Conservation (phyloP, 2,888 invertebrate species). For the Thecocarcelia acutangulata region DNA sequence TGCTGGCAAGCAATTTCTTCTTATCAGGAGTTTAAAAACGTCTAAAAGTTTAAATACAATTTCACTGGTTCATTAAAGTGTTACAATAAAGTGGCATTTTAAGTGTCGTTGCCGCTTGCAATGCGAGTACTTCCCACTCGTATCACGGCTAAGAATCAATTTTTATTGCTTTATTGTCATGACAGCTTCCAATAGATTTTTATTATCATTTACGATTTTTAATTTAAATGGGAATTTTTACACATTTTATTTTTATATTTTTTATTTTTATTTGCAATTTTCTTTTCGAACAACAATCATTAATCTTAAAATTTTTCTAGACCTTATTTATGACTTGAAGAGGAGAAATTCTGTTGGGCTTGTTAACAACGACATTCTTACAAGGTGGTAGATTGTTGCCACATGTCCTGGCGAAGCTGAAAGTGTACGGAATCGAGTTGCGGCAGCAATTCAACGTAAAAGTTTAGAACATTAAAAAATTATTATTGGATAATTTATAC, state of each 20-base stretch:
- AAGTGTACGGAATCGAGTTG: constrained; percentile 26
- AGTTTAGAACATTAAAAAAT: constrained; percentile 65
- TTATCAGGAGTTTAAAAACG: neutral
- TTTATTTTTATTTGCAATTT: constrained; percentile 61
- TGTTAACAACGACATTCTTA: constrained; percentile 35
- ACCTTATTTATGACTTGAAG: constrained; percentile 56
- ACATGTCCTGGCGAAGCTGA: constrained; percentile 39
- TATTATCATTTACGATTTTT: constrained; percentile 69
- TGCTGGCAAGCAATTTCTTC: too few species aligned
- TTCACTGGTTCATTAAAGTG: neutral
- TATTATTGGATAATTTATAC: constrained; percentile 51
- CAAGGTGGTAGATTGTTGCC: constrained; percentile 49
- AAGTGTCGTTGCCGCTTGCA: neutral
- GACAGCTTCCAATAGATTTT: constrained; percentile 66
- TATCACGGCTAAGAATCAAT: constrained; percentile 53
- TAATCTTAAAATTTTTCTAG: constrained; percentile 60
- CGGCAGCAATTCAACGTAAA: constrained; percentile 56
- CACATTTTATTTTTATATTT: constrained; percentile 50
- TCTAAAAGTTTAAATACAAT: neutral
- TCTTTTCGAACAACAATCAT: constrained; percentile 58
- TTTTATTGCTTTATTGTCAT: constrained; percentile 65
- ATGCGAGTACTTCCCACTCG: neutral
- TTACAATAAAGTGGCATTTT: neutral
- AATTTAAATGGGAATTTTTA: constrained; percentile 67
- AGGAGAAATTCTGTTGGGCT: constrained; percentile 8